phyloP scores from a whole-genome alignment of 2,797 vertebrate genomes.

The Myotis planiceps region DNA sequence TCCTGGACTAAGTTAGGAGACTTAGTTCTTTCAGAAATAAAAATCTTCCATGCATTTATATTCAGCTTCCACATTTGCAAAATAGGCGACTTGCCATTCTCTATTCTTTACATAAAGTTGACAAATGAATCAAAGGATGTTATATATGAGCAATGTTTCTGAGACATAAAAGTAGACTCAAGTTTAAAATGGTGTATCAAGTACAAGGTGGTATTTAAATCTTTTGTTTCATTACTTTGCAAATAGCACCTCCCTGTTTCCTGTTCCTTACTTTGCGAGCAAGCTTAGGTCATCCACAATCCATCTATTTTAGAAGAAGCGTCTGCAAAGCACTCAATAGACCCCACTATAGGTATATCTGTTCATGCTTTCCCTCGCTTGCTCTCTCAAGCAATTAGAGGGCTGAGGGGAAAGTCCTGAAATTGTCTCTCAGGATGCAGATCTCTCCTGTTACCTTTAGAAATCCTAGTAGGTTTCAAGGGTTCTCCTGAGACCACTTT shows the following conservation, averaged over 20 bases:
- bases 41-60: not conserved
- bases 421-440: not conserved
- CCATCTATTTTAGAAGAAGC: not conserved
- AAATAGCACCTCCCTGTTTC: not conserved
- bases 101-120: not conserved
- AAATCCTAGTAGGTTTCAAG: not conserved
- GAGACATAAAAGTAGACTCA: conserved; percentile 10
- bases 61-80: conserved; percentile 16
- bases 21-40: not conserved
- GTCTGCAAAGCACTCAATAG: not conserved
- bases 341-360: not conserved
- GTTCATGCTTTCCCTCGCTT: not conserved
- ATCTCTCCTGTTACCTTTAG: not conserved
- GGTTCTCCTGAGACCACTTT: not conserved
- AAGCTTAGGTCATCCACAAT: not conserved
- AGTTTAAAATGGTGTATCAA: not conserved
- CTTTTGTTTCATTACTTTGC: not conserved
- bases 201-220: not conserved
- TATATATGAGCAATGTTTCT: not conserved
- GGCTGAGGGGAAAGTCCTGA: not conserved
- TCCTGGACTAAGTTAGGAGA: not conserved
- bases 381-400: not conserved
- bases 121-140: not conserved
- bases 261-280: not conserved
- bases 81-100: not conserved